Base-by-base conservation (phyloP, 2,113 vertebrate species). In the Tonatia bakeri region DNA sequence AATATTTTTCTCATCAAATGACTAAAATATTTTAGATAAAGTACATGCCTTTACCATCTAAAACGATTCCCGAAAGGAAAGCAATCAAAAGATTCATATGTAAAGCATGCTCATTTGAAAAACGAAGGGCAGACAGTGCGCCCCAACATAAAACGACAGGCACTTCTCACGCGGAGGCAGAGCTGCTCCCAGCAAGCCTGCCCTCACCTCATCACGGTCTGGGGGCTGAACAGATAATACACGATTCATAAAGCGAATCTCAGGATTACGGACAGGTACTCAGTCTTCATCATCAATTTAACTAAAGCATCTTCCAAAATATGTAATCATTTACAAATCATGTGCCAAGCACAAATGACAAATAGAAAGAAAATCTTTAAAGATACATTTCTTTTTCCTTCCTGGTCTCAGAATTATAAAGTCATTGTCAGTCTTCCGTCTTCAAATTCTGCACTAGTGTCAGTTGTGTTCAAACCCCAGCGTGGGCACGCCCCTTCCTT, bases 211-310 rank as follows among this genome's bases (percentile, higher is more conserved):
- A 3, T 56, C 43, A 43, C 24, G 69, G 80, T 5, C 94, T 24
- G 83, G 75, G 52, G 92, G 85, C 61, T 77, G 86, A 94, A 90
- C 43, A 73, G 91, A 92, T 79, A 80, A 84, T 9, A 87, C 33
- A 56, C 33, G 90, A 80, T 90, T 92, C 43, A 87, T 5, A 92
- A 47, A 87, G 65, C 22, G 93, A 97, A 88, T 52, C 75, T 80
- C 67, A 67, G 33, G 24, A 14, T 52, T 90, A 70, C 56, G 10
- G 79, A 95, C 24, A 93, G 15, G 45, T 26, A 89, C 10, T 88
- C 13, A 91, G 50, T 45, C 40, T 64, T 84, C 24, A 65, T 19
- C n/a, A 87, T 26, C 36, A 75, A 54, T n/a, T 45, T 87, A 89
- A 88, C 20, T 52, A 83, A 87, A 90, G 14, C 5, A 1, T 40